Base-by-base conservation (phyloP, 2,797 vertebrate species). In the Gastrophryne carolinensis region DNA sequence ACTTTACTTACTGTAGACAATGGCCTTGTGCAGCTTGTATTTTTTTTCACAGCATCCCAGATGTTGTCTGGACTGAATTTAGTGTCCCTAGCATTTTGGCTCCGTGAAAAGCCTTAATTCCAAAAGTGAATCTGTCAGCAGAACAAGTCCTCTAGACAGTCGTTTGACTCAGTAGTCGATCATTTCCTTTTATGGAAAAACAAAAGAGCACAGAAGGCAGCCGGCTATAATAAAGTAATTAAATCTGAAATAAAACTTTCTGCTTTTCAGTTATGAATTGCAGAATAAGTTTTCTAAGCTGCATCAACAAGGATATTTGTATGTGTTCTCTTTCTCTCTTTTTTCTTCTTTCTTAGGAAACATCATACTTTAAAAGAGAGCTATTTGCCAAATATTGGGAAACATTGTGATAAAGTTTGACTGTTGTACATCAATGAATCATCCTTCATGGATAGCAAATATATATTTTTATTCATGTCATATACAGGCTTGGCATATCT, bases 181-280 rank as follows among this genome's bases (percentile, higher is more conserved):
- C 29, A 73, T 73, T 73, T 73, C 72, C 71, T 73, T 65, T 57
- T 73, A 73, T 65, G 61, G 61, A 37, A 57, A 53, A 66, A 66
- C 69, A 61, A 61, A 34, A 27, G 30, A 73, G 49, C 26, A 34
- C 49, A 41, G 39, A 73, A 64, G 27, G 32, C 54, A 11, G 11
- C n/a, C 32, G 61, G 24, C 53, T 62, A 34, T 32, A 63, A 73
- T 54, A 54, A 52, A 64, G 30, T 34, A 56, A 64, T 73, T 73
- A 73, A 56, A 30, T 65, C 52, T 39, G 58, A n/a, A 72, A 35
- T 52, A 41, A 69, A 35, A 56, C 8, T 30, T n/a, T 17, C 27
- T 10, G 27, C 3, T 69, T 41, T 47, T 66, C 39, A 52, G 64
- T 24, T 29, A 32, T 41, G 39, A 39, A 54, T 54, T 54, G 26